Percentiles rank a stretch among this genome's conserved stretches.
phyloP scores from a whole-genome alignment of 1,140 invertebrate genomes.

The Cydia fagiglandana region DNA sequence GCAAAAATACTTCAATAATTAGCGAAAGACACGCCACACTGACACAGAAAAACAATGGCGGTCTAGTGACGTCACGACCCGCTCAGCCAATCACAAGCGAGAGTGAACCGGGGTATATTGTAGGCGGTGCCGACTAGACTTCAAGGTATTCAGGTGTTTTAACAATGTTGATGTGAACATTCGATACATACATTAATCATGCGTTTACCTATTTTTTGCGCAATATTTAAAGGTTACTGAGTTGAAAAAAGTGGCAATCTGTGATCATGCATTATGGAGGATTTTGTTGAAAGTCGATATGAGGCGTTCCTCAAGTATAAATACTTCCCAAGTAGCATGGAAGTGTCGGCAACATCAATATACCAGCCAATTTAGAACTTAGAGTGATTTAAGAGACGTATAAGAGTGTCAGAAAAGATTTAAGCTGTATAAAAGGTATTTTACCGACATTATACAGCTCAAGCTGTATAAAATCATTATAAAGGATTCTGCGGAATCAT shows the following conservation, averaged over 20 bases:
- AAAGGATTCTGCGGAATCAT: no score
- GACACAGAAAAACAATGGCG: not conserved
- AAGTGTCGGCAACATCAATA: no score
- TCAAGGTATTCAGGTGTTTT: not conserved
- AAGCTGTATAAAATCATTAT: no score
- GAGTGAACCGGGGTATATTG: not conserved
- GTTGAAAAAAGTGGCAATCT: not conserved
- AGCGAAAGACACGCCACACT: not conserved
- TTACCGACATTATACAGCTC: no score
- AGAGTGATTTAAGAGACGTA: no score
- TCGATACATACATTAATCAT: not conserved
- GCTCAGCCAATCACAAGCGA: not conserved
- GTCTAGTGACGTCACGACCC: not conserved
- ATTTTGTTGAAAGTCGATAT: not conserved
- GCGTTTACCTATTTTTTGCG: not conserved
- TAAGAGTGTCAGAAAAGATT: no score
- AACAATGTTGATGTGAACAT: not conserved
- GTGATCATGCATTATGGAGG: not conserved
- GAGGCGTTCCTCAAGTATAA: no score
- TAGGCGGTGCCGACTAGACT: not conserved
- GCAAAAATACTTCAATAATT: not conserved
- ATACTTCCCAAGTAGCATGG: no score
- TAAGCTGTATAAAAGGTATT: no score
- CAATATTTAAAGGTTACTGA: slow-evolving; percentile 4
- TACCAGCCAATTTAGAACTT: no score